phyloP scores from a whole-genome alignment of 2,113 vertebrate species.

The Pagrus major region DNA sequence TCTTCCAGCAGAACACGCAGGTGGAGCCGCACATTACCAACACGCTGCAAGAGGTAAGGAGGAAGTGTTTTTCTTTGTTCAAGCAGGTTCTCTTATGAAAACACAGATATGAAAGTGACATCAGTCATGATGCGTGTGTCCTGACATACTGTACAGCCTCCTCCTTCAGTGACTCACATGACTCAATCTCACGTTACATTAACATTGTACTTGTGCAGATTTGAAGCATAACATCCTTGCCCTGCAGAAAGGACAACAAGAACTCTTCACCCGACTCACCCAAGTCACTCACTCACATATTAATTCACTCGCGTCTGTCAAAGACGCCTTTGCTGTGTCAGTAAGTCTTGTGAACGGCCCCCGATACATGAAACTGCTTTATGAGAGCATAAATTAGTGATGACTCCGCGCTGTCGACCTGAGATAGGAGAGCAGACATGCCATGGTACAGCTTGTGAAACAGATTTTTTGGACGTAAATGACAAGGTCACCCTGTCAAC shows the following conservation, averaged over 20 bases:
- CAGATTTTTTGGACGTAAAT: constrained; percentile 27
- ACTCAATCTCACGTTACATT: neutral
- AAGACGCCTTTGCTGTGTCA: neutral
- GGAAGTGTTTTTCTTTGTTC: neutral
- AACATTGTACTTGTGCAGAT: constrained; percentile 16
- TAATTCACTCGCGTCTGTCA: constrained; percentile 33
- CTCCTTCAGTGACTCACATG: constrained; percentile 28
- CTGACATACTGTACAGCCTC: constrained; percentile 23
- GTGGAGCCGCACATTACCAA: constrained; percentile 87
- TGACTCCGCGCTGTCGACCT: constrained; percentile 38
- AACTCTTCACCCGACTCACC: constrained; percentile 35
- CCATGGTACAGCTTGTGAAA: constrained; percentile 35
- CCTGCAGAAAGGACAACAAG: constrained; percentile 40
- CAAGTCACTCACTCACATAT: constrained; percentile 33
- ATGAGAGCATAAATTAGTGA: constrained; percentile 74
- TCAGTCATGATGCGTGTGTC: neutral
- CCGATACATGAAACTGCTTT: constrained; percentile 77
- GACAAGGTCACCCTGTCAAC: constrained; percentile 15
- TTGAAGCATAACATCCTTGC: constrained; percentile 25
- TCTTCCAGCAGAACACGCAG: constrained; percentile 90
- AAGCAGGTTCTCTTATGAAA: neutral
- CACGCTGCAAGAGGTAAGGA: constrained; percentile 88
- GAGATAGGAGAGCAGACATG: neutral
- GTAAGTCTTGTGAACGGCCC: constrained; percentile 14
- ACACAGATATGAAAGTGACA: neutral